Evolutionary conservation across 2,113 vertebrate genomes (phyloP).

Genomic region (Emydura subglobosa): DNA sequence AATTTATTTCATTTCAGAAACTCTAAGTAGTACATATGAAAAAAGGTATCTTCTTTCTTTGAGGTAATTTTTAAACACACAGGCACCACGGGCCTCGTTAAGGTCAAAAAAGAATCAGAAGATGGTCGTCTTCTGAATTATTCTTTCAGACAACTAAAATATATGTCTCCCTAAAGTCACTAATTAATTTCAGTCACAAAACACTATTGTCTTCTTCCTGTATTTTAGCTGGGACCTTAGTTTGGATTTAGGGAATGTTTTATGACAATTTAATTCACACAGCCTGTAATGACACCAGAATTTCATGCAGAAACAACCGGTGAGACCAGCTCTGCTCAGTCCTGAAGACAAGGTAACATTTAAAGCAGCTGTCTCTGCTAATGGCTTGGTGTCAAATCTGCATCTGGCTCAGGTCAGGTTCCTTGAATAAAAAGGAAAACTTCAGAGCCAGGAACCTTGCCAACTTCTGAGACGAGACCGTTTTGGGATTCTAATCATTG

Average conservation of each 20-base stretch:
- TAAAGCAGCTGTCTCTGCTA: background rate
- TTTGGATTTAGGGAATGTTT: background rate
- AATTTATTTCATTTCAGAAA: background rate
- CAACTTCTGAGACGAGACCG: background rate
- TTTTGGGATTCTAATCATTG: background rate
- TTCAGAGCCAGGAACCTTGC: background rate
- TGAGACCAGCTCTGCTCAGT: background rate
- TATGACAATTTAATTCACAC: background rate
- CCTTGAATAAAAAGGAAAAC: background rate
- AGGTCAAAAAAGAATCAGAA: background rate
- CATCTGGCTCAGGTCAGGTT: background rate
- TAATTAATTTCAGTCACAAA: background rate
- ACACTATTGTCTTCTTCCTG: background rate
- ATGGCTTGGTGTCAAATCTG: background rate
- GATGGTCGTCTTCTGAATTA: background rate
- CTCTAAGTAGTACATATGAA: constrained; percentile 1
- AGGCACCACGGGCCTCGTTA: background rate
- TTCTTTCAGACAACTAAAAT: background rate
- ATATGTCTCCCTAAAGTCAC: background rate
- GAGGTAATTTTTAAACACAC: background rate
- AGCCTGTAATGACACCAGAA: accelerated
- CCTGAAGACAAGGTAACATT: background rate
- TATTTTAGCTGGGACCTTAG: background rate
- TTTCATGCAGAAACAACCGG: accelerated
- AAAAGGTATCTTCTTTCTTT: background rate